Base-by-base conservation (phyloP, 2,113 vertebrate species). In the Illadopsis cleaveri region DNA sequence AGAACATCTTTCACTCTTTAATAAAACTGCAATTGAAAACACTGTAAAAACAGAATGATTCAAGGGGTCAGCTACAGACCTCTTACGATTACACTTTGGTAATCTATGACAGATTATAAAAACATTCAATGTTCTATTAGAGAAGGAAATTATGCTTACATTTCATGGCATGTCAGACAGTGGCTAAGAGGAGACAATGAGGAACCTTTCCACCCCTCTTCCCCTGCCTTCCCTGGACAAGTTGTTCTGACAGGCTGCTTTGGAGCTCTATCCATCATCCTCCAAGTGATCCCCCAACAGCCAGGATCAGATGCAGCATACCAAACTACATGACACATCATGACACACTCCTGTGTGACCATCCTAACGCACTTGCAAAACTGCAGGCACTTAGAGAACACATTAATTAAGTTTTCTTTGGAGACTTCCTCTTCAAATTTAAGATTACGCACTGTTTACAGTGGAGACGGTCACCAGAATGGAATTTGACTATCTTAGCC, bases 401-500 rank as follows among this genome's bases (percentile, higher is more conserved):
- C 48, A 71, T 92, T 83, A 83, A 86, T 82, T 75, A 89, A 73
- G 76, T 86, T 96, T 86, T 53, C 90, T 94, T 94, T 28, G 82
- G 96, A 95, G 93, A 95, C 19, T 48, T 90, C 40, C 61, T 78
- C 76, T 90, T 92, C 60, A 81, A 81, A 94, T 75, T 84, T 70
- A 86, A 93, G 88, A 87, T 93, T 90, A 90, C 85, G 68, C 60
- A 20, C 38, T 73, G 72, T 90, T 93, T 92, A 81, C 53, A 89
- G 82, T 40, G 48, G 42, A 83, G 61, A 84, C 8, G 56, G 56
- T 93, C 93, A 97, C 53, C 60, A 86, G 77, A 96, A 96, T 89
- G 93, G 96, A 97, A 97, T 96, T 93, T 64, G 75, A 82, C 80
- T 90, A 27, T 89, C 85, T 84, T 83, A 90, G 58, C 82, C 80